These are phyloP conservation scores for Parasteatoda tepidariorum DNA, from an alignment of 1,140 invertebrate genomes.

Conservation along the genomic window DNA sequence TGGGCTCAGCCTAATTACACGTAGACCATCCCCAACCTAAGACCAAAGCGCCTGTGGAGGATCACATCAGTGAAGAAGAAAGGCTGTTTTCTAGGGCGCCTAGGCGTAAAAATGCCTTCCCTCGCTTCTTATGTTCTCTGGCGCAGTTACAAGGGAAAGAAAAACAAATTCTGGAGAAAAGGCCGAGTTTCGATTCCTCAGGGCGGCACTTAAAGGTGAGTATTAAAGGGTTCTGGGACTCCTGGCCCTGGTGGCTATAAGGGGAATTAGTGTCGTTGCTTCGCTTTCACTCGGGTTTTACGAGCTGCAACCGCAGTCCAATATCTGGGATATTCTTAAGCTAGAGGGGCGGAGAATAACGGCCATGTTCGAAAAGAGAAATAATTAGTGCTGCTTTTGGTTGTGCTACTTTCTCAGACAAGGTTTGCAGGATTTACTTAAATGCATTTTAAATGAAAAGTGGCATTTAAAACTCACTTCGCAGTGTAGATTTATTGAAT, in stretches of 20 bases:
- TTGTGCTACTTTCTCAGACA: too few relatives aligned
- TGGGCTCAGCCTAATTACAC: background rate
- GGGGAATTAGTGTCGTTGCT: slow-evolving; percentile 15
- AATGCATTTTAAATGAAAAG: too few relatives aligned
- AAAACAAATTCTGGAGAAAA: background rate
- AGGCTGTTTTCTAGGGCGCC: background rate
- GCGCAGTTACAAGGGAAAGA: background rate
- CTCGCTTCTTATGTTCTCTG: background rate
- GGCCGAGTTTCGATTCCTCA: background rate
- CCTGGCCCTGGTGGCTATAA: background rate
- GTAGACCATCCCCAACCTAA: too few relatives aligned
- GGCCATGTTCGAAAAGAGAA: background rate
- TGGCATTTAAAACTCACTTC: too few relatives aligned
- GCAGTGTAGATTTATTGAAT: too few relatives aligned
- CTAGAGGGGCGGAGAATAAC: background rate
- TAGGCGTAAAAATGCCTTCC: slow-evolving; percentile 6
- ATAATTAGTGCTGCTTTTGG: background rate
- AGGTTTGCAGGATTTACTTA: too few relatives aligned
- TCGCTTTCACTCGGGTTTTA: background rate
- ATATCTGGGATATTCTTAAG: background rate
- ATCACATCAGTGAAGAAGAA: background rate
- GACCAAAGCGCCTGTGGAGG: background rate
- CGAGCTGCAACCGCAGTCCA: slow-evolving; percentile 10
- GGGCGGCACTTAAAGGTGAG: slow-evolving; percentile 11
- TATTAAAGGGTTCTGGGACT: background rate